phyloP scores from a whole-genome alignment of 2,113 vertebrate genomes.

The Numida meleagris region DNA sequence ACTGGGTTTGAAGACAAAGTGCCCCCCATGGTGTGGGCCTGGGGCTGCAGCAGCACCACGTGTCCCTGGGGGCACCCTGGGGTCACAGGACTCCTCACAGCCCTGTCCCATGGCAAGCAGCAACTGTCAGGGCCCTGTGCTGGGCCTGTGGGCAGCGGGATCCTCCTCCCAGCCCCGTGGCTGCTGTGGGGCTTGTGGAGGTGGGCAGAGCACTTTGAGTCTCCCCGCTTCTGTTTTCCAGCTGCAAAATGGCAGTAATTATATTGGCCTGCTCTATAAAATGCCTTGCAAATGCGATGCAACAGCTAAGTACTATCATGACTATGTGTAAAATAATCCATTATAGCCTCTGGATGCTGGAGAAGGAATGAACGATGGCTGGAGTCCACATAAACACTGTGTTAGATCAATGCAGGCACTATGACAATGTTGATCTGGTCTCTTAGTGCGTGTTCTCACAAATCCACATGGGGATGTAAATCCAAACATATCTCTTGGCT shows the following conservation, averaged over 20 bases:
- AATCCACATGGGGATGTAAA: slow-evolving; percentile 39
- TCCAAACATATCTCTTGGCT: slow-evolving; percentile 63
- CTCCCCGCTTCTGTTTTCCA: not conserved
- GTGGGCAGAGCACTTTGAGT: not conserved
- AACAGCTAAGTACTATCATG: slow-evolving; percentile 7
- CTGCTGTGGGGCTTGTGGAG: not conserved
- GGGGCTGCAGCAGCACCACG: not conserved
- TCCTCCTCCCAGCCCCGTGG: not conserved
- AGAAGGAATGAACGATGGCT: slow-evolving; percentile 40
- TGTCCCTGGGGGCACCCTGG: accelerated
- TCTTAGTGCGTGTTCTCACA: slow-evolving; percentile 32
- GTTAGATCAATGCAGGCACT: slow-evolving; percentile 35
- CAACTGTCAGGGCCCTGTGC: not conserved
- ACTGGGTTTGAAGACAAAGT: not conserved
- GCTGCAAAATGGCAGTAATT: not conserved
- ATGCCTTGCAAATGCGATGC: slow-evolving; percentile 14
- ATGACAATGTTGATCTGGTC: slow-evolving; percentile 40
- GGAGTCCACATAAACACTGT: slow-evolving; percentile 25
- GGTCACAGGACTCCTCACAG: not conserved
- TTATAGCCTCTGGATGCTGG: slow-evolving; percentile 24
- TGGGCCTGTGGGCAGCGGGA: not conserved
- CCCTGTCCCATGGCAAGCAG: not conserved
- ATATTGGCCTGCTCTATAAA: slow-evolving; percentile 18
- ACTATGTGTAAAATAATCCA: slow-evolving; percentile 27
- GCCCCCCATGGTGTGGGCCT: not conserved